Evolutionary conservation across 92 coral and sea anemone genomes (phyloP), one percentile per base, ranked within the genome.

Genomic region (Galaxea fascicularis): DNA sequence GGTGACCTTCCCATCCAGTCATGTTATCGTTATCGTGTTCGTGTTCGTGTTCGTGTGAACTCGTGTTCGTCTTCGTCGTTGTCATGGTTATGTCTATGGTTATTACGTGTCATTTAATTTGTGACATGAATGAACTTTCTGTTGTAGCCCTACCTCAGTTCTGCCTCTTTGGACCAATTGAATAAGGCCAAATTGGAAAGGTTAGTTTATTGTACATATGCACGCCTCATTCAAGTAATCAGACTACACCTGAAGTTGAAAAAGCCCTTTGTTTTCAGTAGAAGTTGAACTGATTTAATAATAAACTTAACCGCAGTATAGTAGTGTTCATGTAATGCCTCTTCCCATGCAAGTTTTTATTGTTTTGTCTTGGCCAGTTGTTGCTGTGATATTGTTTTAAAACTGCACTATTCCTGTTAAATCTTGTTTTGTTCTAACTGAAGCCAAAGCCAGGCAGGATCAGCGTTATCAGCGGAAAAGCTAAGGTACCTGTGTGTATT

Each of bases 381-480:
- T 1, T 70, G 49, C 41, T 35, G 41, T 35, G 6, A 35, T 6
- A 35, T 35, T 35, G 2, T 35, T 35, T 35, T 35, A 35, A 6
- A 0, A 63, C 17, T 63, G 35, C 27, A 31, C 29, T 66, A 15
- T 13, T n/a, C 0, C 5, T 16, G 1, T 74, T 27, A 57, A 26
- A 7, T 76, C n/a, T 64, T 58, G 60, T 86, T 1, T 68, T 79
- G 87, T 64, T 49, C 27, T 16, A 7, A n/a, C 9, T 54, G 21
- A 41, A 63, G 78, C 65, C 88, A 74, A 63, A 82, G 91, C 47
- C 90, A 89, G 52, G 52, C 88, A 20, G 81, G 92, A 18, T 69
- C 89, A 39, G 85, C 92, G 3, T 76, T 93, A 8, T 95, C 94
- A 4, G 96, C 94, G 22, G 98, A 91, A 82, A 93, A 95, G 69